Conservation (phyloP, 2,797 vertebrate genomes). For the Columba guinea region DNA sequence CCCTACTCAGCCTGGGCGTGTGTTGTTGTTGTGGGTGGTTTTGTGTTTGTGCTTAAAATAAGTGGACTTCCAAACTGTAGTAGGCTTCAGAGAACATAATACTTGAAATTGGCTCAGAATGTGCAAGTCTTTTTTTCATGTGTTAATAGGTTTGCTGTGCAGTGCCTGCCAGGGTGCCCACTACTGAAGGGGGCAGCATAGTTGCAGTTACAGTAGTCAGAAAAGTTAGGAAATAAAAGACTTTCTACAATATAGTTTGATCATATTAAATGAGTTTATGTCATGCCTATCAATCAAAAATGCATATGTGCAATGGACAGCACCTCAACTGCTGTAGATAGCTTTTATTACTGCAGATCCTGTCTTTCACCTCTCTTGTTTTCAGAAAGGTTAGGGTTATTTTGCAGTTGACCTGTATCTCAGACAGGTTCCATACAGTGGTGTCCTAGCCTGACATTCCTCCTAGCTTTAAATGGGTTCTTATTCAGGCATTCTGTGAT, state of each 20-base stretch:
- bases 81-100: neutral
- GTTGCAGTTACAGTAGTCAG: neutral
- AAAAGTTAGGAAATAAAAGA: neutral
- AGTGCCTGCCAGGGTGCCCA: neutral
- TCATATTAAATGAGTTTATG: neutral
- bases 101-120: neutral
- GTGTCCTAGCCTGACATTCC: neutral
- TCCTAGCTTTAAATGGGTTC: neutral
- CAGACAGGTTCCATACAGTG: neutral
- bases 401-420: neutral
- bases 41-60: neutral
- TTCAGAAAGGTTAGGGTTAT: neutral
- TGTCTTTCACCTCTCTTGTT: neutral
- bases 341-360: neutral
- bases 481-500: neutral
- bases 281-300: neutral
- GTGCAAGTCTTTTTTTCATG: neutral
- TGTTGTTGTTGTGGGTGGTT: neutral
- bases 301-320: neutral
- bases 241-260: neutral
- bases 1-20: rapidly evolving
- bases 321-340: neutral
- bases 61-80: neutral
- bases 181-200: neutral
- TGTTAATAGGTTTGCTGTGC: neutral